phyloP scores from a whole-genome alignment of 2,113 vertebrate species.

The Muntiacus muntjak region DNA sequence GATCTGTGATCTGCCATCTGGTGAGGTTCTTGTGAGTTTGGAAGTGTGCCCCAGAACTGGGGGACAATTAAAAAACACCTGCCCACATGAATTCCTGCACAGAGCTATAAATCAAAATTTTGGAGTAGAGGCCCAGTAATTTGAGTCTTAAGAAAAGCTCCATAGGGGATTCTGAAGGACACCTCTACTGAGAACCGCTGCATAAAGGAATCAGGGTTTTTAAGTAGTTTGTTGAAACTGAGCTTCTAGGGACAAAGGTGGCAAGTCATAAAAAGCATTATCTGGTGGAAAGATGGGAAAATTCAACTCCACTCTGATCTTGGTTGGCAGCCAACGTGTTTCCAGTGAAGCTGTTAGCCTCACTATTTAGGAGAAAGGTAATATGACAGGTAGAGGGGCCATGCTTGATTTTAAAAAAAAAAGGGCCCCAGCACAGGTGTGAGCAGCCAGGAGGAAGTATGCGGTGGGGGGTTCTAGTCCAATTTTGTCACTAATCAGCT shows the following conservation, averaged over 20 bases:
- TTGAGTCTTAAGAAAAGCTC: neutral
- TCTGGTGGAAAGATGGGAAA: constrained; percentile 17
- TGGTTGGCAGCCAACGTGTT: constrained; percentile 13
- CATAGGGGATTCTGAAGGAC: neutral
- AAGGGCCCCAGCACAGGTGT: neutral
- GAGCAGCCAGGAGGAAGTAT: neutral
- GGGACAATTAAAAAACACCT: neutral
- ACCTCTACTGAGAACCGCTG: neutral
- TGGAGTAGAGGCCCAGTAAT: neutral
- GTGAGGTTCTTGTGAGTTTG: neutral
- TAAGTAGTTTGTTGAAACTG: neutral
- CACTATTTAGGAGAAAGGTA: neutral
- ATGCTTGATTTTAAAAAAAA: neutral
- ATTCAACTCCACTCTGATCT: neutral
- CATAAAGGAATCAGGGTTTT: neutral
- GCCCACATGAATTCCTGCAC: neutral
- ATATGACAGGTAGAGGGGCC: neutral
- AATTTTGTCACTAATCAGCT: neutral
- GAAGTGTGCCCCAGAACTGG: neutral
- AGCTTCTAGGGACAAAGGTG: constrained; percentile 59
- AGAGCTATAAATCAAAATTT: neutral
- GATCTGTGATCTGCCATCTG: neutral
- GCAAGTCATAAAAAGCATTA: constrained; percentile 50
- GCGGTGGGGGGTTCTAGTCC: neutral
- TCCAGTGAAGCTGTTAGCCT: neutral